phyloP scores from a whole-genome alignment of 92 coral and sea anemone genomes.

The Ricordea florida region DNA sequence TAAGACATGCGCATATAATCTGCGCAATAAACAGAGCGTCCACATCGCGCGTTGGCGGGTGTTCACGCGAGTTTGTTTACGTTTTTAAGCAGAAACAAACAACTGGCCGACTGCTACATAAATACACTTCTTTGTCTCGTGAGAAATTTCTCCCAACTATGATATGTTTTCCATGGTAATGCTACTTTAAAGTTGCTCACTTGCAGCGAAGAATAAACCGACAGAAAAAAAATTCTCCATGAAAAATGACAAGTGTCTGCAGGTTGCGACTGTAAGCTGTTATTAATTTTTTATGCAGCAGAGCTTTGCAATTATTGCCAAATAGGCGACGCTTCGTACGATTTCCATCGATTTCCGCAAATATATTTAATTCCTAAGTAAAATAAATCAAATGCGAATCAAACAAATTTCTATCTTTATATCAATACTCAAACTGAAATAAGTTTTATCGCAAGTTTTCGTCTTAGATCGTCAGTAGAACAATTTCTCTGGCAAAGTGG shows the following conservation, averaged over 20 bases:
- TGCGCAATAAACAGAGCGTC: constrained; percentile 87
- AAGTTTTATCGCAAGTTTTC: too few relatives aligned
- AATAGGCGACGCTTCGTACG: constrained; percentile 9
- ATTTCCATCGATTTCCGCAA: too few relatives aligned
- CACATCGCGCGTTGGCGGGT: constrained; percentile 72
- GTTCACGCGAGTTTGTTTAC: constrained; percentile 62
- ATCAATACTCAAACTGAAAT: too few relatives aligned
- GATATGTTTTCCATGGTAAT: neutral
- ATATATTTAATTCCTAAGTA: too few relatives aligned
- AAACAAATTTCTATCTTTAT: too few relatives aligned
- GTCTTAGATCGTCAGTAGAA: too few relatives aligned
- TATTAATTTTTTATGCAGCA: constrained; percentile 21
- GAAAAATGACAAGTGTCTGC: neutral
- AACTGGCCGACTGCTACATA: neutral
- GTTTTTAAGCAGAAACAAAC: constrained; percentile 1
- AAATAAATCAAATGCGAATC: too few relatives aligned
- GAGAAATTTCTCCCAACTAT: neutral
- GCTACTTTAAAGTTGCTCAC: neutral
- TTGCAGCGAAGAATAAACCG: neutral
- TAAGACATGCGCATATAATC: constrained; percentile 75
- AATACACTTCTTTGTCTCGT: neutral
- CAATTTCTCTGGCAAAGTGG: too few relatives aligned
- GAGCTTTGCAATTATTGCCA: constrained; percentile 37
- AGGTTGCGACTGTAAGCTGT: constrained; percentile 26
- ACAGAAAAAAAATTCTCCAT: neutral